Conservation (phyloP, 2,797 vertebrate species). For the Argyrosomus regius region DNA sequence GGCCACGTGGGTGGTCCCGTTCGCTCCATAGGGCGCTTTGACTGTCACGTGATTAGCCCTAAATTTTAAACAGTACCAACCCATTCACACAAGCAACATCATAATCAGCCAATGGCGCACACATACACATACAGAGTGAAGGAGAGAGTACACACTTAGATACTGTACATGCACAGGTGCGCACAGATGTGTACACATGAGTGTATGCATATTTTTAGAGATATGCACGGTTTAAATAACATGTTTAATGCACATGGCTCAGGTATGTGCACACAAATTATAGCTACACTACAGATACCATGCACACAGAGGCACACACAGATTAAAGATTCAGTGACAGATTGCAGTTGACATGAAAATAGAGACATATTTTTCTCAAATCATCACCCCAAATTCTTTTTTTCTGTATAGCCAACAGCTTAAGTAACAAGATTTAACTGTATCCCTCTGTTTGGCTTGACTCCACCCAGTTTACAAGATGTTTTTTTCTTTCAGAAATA, state of each 20-base stretch:
- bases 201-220: not conserved
- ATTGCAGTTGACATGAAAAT: not conserved
- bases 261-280: not conserved
- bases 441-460: not conserved
- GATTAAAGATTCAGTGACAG: not conserved
- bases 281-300: too few relatives aligned
- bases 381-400: too few relatives aligned
- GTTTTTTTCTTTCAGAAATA: not conserved
- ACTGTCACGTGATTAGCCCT: slow-evolving; percentile 86
- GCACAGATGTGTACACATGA: not conserved
- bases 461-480: not conserved
- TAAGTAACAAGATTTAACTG: not conserved
- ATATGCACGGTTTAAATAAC: not conserved
- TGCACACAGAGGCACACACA: not conserved
- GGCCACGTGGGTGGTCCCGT: slow-evolving; percentile 91
- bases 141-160: not conserved
- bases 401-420: too few relatives aligned
- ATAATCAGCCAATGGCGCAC: not conserved
- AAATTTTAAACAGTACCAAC: slow-evolving; percentile 77
- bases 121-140: not conserved
- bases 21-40: slow-evolving; percentile 87
- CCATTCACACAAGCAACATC: slow-evolving; percentile 9
- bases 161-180: slow-evolving; percentile 11
- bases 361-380: not conserved
- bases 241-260: not conserved